Base-by-base conservation (phyloP, 92 coral and sea anemone species). In the Porites cylindrica region DNA sequence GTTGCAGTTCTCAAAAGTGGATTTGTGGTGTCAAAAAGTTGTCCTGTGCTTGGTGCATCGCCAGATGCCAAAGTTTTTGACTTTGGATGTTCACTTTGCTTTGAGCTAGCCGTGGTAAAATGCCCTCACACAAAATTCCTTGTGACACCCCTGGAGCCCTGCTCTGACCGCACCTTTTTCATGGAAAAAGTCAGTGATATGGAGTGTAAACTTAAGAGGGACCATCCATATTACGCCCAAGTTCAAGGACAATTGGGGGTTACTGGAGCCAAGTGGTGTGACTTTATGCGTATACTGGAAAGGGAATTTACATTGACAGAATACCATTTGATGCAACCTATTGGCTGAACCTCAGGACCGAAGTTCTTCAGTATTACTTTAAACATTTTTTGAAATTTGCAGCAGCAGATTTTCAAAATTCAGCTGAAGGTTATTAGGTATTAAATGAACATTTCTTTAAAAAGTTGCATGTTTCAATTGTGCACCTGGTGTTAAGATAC, bases 21-120 rank as follows among this genome's bases (percentile, higher is more conserved):
- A 38, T 38, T 38, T 38, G 47, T 38, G 47, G 47, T 38, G 47
- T 38, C 47, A 38, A 38, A 38, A 38, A 38, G 47, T 38, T 38
- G 47, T 38, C 47, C 47, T 38, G 47, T 38, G 47, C 6, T 38
- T 38, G 47, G 47, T 38, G 47, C 47, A 38, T 38, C 47, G 47
- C 47, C 47, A 19, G 95, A 92, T 92, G 95, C 79, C 38, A 92
- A 81, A 78, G 85, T 92, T 76, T 81, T 89, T n/a, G 91, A 92
- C 73, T 52, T 8, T 6, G 82, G 82, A 43, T 92, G 92, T 76
- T 32, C 69, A 43, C 23, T 69, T 62, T 17, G 71, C 56, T 89
- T 92, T 85, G 95, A 93, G 12, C 68, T 89, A 12, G 88, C 67
- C 16, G 91, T 90, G 81, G 90, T 86, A 5, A 92, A 92, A 77